phyloP scores from a whole-genome alignment of 2,888 invertebrate species.

The Protodeltote pygarga region DNA sequence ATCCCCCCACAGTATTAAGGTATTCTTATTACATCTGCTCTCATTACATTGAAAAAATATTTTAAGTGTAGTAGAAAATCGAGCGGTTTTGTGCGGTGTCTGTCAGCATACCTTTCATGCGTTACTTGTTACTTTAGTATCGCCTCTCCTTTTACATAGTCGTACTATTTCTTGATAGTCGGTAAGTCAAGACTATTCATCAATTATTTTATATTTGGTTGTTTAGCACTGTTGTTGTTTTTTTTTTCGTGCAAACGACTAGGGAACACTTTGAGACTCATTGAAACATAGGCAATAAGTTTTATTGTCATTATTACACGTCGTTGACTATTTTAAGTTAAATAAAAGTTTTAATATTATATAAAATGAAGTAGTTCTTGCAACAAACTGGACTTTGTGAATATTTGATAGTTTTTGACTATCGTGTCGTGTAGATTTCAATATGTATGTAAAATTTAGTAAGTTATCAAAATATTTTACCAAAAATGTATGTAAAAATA shows the following conservation, averaged over 20 bases:
- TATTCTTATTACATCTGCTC: too few species aligned
- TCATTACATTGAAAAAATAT: too few species aligned
- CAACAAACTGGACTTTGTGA: not conserved
- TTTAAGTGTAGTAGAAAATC: too few species aligned
- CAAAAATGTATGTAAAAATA: too few species aligned
- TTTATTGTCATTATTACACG: constrained; percentile 25
- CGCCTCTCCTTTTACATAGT: constrained; percentile 29
- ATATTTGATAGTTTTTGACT: not conserved
- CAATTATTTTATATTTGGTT: constrained; percentile 18
- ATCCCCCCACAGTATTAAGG: constrained; percentile 33
- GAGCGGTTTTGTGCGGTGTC: too few species aligned
- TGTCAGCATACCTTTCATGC: not conserved
- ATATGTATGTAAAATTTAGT: too few species aligned
- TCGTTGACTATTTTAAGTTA: constrained; percentile 15
- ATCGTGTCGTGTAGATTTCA: not conserved
- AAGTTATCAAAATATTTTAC: too few species aligned
- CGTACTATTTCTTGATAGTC: constrained; percentile 7
- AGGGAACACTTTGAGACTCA: constrained; percentile 10
- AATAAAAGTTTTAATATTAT: too few species aligned
- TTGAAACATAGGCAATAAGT: constrained; percentile 20
- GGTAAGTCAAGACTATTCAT: constrained; percentile 5
- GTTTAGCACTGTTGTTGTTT: constrained; percentile 22
- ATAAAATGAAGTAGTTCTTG: not conserved
- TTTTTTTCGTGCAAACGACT: constrained; percentile 21
- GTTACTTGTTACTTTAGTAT: not conserved